Evolutionary conservation across 2,797 vertebrate genomes (phyloP), one percentile per base, ranked within the genome.

Genomic region (Argya squamiceps): DNA sequence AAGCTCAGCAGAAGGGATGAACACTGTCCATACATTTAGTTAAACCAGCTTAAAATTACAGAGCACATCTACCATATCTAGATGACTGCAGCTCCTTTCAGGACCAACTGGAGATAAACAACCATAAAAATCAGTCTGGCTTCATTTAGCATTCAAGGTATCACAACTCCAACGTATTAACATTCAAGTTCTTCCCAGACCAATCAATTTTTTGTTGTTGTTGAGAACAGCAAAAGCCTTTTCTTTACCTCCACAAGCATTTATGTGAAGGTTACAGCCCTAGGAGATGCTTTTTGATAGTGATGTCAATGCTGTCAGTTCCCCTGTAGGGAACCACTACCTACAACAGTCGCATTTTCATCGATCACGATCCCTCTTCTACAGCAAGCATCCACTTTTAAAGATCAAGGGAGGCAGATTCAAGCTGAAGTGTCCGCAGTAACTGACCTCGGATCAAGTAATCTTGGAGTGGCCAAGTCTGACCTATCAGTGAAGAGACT

Each of bases 1-100:
- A 58, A 58, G 56, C 59, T 19, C 0, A 0, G 74, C 69, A 50
- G 39, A 70, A 78, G 32, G 17, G 32, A 56, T 15, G 11, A 63
- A 36, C 1, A 0, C 26, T 27, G 43, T 7, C n/a, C 5, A 3
- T 10, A 7, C 3, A 0, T 20, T 56, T 13, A 36, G 47, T 36
- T 49, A 87, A 36, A 50, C 14, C 50, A 43, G 37, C 9, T 52
- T 34, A 68, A 50, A 53, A 52, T 19, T 19, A 50, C 16, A 76
- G 41, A 70, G 18, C 6, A 0, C 8, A 60, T 32, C 41, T 24
- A 67, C 46, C 60, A 26, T 19, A 41, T 12, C 27, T 16, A 29
- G 27, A 74, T 11, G 39, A 37, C 16, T 32, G 27, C 78, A 80
- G 30, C 30, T 75, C 30, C 53, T 24, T 59, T 44, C 64, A 83